Evolutionary conservation across 2,888 invertebrate species (phyloP).

Genomic region (Hypselothyrea guttata): DNA sequence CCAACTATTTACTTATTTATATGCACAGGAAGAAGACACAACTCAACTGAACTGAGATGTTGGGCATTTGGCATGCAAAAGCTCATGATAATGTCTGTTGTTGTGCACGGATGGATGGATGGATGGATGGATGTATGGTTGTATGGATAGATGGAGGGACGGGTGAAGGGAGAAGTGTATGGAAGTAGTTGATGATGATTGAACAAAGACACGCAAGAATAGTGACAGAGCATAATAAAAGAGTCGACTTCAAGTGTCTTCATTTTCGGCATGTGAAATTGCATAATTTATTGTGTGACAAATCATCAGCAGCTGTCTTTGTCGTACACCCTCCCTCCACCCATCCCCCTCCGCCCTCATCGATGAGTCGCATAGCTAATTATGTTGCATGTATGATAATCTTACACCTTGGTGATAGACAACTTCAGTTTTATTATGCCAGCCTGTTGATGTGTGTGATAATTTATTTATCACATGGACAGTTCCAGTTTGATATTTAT

Average conservation of each 20-base stretch:
- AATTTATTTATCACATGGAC: constrained; percentile 46
- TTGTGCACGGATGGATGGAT: constrained; percentile 4
- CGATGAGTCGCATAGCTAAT: constrained; percentile 42
- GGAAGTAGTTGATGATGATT: constrained; percentile 64
- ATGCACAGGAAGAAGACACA: constrained; percentile 22
- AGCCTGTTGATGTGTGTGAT: constrained; percentile 35
- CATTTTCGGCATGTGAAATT: constrained; percentile 71
- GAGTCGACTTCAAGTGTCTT: constrained; percentile 51
- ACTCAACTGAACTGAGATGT: constrained; percentile 31
- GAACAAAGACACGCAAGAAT: constrained; percentile 69
- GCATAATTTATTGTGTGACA: constrained; percentile 77
- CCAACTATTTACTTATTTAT: constrained; percentile 70
- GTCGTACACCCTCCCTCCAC: not conserved
- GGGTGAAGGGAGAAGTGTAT: no score
- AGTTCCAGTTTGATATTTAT: constrained; percentile 33
- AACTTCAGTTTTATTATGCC: constrained; percentile 15
- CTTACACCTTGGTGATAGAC: constrained; percentile 39
- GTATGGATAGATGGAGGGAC: constrained; percentile 6
- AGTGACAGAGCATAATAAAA: constrained; percentile 35
- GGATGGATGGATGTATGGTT: constrained; percentile 17
- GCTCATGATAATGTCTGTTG: constrained; percentile 25
- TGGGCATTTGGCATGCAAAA: constrained; percentile 63
- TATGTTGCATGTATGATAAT: constrained; percentile 46
- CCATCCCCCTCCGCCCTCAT: not conserved
- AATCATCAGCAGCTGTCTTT: constrained; percentile 55